Base-by-base conservation (phyloP, 2,888 invertebrate genomes). In the Lampropteryx suffumata region DNA sequence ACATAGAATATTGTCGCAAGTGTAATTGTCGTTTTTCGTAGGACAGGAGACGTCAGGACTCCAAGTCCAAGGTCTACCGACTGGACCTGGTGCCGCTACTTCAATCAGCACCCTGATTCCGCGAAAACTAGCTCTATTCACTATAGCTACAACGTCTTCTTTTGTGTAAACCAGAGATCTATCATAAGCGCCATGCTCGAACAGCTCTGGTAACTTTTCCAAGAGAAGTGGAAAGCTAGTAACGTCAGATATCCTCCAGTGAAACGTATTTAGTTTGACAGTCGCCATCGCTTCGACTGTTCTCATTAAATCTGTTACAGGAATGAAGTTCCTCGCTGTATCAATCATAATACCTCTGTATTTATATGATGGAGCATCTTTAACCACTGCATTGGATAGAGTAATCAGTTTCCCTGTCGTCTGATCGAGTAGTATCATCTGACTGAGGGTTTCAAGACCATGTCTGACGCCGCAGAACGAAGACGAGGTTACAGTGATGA, bases 281-380 rank as follows among this genome's bases (percentile, higher is more conserved):
- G 94, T 92, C 0, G 96, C 93, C 98, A 98, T 97, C 1, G 94
- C 97, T 39, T 96, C 94, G 63, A 98, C 79, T 1, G 95, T 94
- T 17, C 93, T 91, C 71, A 94, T 93, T 40, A 96, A 87, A 60
- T 94, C 91, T 21, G 91, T 90, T 3, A 96, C 84, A 1, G 95
- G 94, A 64, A 98, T 94, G 74, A 93, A 98, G 76, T 98, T 97
- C 29, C 98, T 91, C 0, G 96, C 95, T 0, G 98, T 97, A 71
- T 98, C 98, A 33, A 98, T 80, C 92, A 98, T 94, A 0, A 98
- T 76, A 1, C 98, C 98, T 50, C 98, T 92, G 73, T 97, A 97
- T 70, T 82, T 90, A 61, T 91, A 92, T 43, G 93, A 91, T 0
- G 98, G 98, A 17, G 92, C 92, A 79, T 99, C 98, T 64, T 93